Conservation (phyloP, 1,140 invertebrate species). For the Aphaenogaster floridana region DNA sequence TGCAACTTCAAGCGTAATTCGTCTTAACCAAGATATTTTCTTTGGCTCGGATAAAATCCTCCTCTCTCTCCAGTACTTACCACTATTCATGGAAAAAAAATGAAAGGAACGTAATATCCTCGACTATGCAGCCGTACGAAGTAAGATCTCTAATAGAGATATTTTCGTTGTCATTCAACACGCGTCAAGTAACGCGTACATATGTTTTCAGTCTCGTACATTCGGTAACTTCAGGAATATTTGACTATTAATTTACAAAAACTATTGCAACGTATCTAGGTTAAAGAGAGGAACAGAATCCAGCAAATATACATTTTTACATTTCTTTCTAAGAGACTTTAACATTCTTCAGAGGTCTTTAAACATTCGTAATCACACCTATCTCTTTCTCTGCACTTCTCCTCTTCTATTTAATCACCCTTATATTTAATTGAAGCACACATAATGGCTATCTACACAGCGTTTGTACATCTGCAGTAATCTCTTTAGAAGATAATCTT, state of each 20-base stretch:
- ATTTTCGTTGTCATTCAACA: conserved; percentile 30
- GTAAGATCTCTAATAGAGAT: background rate
- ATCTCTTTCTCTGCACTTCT: background rate
- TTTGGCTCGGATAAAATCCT: conserved; percentile 51
- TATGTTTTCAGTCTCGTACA: conserved; percentile 8
- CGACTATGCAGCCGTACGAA: background rate
- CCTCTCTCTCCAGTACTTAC: background rate
- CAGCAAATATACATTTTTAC: conserved; percentile 39
- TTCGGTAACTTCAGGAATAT: conserved; percentile 38
- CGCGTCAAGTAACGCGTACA: background rate
- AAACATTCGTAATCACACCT: background rate
- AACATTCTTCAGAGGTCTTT: too few relatives aligned
- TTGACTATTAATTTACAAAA: conserved; percentile 18
- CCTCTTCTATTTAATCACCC: background rate
- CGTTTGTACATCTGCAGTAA: conserved; percentile 52
- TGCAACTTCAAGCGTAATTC: background rate
- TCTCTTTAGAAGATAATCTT: conserved; percentile 39
- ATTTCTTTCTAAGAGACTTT: background rate
- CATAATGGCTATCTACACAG: conserved; percentile 28
- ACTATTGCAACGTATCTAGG: background rate
- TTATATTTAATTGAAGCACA: conserved; percentile 36
- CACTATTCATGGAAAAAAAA: background rate
- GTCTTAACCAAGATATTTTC: conserved; percentile 8
- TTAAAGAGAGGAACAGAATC: conserved; percentile 4
- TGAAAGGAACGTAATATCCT: background rate